These are phyloP conservation scores for Machimus rusticus DNA, from an alignment of 2,888 invertebrate genomes.

Conservation along the genomic window DNA sequence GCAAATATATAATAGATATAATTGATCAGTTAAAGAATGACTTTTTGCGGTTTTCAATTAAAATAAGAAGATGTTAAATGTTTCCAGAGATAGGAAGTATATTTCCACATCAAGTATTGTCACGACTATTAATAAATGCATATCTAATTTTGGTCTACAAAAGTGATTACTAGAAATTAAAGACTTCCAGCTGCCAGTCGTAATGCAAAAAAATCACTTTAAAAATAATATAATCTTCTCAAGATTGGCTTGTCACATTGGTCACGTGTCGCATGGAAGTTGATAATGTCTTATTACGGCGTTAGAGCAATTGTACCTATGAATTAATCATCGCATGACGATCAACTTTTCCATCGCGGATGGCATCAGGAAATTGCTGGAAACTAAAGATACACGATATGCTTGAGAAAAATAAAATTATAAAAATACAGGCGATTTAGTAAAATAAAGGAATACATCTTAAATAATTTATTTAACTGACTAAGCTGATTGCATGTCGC, in stretches of 20 bases:
- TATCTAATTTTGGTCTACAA: background rate
- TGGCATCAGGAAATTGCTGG: background rate
- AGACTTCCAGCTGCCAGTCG: background rate
- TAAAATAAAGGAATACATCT: background rate
- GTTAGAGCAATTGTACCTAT: constrained; percentile 15
- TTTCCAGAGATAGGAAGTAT: background rate
- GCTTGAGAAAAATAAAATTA: background rate
- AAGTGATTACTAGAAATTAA: background rate
- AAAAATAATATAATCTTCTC: background rate
- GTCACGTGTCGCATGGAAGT: background rate
- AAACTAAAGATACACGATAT: background rate
- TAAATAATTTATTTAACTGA: background rate
- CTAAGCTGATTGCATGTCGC: background rate
- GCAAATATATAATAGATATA: background rate
- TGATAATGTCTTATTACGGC: constrained; percentile 1
- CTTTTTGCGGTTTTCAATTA: background rate
- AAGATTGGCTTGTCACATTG: background rate
- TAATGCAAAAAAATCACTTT: background rate
- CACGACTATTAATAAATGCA: background rate
- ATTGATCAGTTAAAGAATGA: background rate
- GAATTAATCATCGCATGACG: constrained; percentile 24
- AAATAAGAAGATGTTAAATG: background rate
- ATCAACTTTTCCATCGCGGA: background rate
- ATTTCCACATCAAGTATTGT: background rate
- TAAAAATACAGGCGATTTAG: background rate